Base-by-base conservation (phyloP, 23 tunicate species). In the Trididemnum nubilum region DNA sequence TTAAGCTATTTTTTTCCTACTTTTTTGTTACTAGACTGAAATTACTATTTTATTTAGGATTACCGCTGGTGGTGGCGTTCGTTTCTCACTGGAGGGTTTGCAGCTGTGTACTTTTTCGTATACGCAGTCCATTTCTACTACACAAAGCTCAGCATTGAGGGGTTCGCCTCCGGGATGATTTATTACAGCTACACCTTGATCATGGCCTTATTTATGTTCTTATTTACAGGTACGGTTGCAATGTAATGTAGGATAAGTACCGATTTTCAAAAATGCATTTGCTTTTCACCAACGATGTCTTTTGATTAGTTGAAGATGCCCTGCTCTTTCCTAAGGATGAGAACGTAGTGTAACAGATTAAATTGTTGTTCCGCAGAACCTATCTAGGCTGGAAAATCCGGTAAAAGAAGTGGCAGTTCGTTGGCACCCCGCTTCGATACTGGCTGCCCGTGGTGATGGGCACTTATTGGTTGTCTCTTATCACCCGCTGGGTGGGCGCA, bases 31-130 rank as follows among this genome's bases (percentile, higher is more conserved):
- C 12, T 44, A 44, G 9, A 15, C 54, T 44, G 54, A 44, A 44
- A 15, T 7, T 44, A 7, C 15, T 9, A 44, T 44, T 7, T 15
- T 44, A 30, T 67, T 37, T 89, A 93, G 94, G 99, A 96, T 84
- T 96, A 96, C 77, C 89, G 96, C 34, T 96, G 99, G 99, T 96
- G 99, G 99, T 96, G 99, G 99, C 86, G 99, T 40, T 83, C 90
- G 26, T 96, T 88, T 65, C 80, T 96, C 35, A 96, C 99, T 18
- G 78, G 96, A 23, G 99, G 99, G 0, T 96, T 87, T 86, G 90
- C 99, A 27, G 99, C 99, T 2, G 85, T 91, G 52, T 96, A 96
- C 58, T 96, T 96, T 64, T 85, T 91, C 79, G 12, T 91, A 50
- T 96, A 96, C 57, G 87, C 99, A 0, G 82, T 93, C 21, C 97